Evolutionary conservation across 30 jellyfish, hydroid and myxozoan species (phyloP).

Genomic region (Turritopsis rubra): DNA sequence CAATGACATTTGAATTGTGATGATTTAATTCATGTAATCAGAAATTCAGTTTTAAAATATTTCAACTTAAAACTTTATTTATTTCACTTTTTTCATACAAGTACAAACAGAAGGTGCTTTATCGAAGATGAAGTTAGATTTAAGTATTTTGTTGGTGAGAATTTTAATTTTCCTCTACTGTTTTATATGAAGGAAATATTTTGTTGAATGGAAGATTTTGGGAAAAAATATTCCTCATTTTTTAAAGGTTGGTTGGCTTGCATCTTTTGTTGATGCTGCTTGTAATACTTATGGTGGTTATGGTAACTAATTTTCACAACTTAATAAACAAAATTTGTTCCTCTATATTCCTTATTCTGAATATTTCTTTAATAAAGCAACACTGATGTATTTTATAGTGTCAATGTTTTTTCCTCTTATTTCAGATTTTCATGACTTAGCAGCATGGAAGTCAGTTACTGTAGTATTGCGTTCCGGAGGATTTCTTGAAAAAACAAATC

Average conservation of each 20-base stretch:
- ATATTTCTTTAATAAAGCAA: too few species aligned
- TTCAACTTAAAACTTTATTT: too few species aligned
- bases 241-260: too few species aligned
- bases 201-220: background rate
- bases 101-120: background rate
- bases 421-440: background rate
- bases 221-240: too few species aligned
- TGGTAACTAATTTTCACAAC: too few species aligned
- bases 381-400: background rate
- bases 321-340: too few species aligned
- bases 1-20: background rate
- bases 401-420: background rate
- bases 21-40: background rate
- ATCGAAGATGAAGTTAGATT: background rate
- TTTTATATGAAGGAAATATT: background rate
- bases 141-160: background rate
- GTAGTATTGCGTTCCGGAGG: background rate
- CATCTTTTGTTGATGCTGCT: too few species aligned
- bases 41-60: background rate
- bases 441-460: background rate
- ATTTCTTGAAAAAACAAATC: background rate
- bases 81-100: background rate
- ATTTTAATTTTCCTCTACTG: too few species aligned
- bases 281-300: too few species aligned
- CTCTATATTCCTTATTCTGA: too few species aligned